Evolutionary conservation across 2,888 invertebrate species (phyloP), one percentile per base, ranked within the genome.

Genomic region (Eupithecia centaureata): DNA sequence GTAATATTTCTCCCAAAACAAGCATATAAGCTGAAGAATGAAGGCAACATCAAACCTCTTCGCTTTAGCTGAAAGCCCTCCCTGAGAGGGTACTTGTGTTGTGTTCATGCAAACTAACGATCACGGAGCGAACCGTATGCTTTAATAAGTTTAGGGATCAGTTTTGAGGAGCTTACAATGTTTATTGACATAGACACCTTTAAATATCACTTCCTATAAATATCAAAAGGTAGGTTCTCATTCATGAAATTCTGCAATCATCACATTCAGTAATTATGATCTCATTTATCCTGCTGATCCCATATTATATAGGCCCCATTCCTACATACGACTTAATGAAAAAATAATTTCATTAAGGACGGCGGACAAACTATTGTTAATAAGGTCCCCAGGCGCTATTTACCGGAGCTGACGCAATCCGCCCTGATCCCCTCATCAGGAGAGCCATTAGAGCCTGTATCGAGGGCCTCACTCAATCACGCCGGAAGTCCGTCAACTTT

Each of bases 401-500:
- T 85, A 84, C 79, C 74, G 75, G 76, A 82, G 79, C 83, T 85
- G 80, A 79, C 82, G 80, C 82, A 81, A 82, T 47, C 80, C 78
- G 79, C 79, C 79, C 80, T 82, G 81, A 80, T 79, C 74, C 65
- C 69, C 78, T 80, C 83, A 81, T 82, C 82, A 79, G 79, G 84
- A 81, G 86, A 81, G 76, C 87, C 87, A 88, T 91, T 89, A 89
- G 83, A 86, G 83, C 82, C 82, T 87, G 86, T 88, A 89, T 87
- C 86, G 86, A 86, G 83, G 82, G 82, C 77, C 81, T 83, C 83
- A 83, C 87, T 91, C 90, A 89, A 90, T 89, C 90, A 89, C 85
- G 82, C 77, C 89, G 86, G 87, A 89, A 77, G 84, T 90, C 88
- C 87, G 86, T 88, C 90, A 89, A 86, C 84, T 87, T 88, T 86